Base-by-base conservation (phyloP, 1,140 invertebrate species). In the Bilobella aurantiaca region DNA sequence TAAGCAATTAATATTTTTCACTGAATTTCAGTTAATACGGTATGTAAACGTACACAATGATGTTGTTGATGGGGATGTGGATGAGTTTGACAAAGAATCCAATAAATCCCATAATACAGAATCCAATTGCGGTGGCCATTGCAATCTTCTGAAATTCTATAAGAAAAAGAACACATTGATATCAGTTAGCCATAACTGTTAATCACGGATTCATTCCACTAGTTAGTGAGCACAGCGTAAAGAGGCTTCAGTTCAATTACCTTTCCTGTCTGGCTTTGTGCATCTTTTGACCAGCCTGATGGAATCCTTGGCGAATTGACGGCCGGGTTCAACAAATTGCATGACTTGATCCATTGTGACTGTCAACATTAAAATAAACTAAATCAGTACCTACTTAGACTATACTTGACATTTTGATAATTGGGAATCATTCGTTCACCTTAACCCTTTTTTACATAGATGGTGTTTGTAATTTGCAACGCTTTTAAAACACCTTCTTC, bases 51-150 rank as follows among this genome's bases (percentile, higher is more conserved):
- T 81, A 84, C 84, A 99, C 96, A 83, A 99, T 98, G 77, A 99
- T 98, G 80, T 98, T 98, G 81, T 98, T 99, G 81, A 99, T 99
- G 68, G 97, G 97, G 79, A 99, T 99, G 80, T 99, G 96, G 77
- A 99, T 99, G 62, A 99, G 82, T 81, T 99, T 99, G 3, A 99
- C 96, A 75, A 99, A 99, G 82, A 99, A 99, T 73, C 96, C 96
- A 79, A 99, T 99, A 79, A 99, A 99, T 57, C 97, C 97, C 97
- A 99, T 99, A 77, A 99, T 98, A 75, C 91, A 96, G 82, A 99
- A 99, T 58, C 96, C 97, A 76, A 99, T 97, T 0, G 96, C 97
- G 68, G 97, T 99, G 46, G 97, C 97, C 74, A 99, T 90, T 21
- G 96, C 96, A 78, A 99, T 99, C 81, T 99, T 99, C 78, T 99